phyloP scores from a whole-genome alignment of 2,113 vertebrate species.

The Rallus limicola region DNA sequence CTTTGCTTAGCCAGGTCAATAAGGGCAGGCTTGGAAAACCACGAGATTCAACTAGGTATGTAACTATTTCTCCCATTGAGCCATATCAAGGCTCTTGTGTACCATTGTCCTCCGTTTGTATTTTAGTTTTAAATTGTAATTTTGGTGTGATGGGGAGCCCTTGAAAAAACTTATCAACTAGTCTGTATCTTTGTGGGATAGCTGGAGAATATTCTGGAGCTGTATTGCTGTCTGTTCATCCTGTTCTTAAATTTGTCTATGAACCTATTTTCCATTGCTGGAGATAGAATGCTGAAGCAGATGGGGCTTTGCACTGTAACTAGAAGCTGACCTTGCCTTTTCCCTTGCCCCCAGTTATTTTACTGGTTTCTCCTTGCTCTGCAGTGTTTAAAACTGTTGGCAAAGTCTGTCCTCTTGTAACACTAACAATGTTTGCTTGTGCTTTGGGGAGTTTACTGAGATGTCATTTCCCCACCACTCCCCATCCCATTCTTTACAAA shows the following conservation, averaged over 20 bases:
- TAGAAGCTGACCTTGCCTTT: background rate
- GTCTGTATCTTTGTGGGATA: background rate
- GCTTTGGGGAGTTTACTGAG: background rate
- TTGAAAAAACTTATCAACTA: background rate
- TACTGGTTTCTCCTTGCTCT: background rate
- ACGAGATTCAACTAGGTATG: background rate
- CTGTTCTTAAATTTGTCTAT: background rate
- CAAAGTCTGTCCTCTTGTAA: background rate
- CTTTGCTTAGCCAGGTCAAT: background rate
- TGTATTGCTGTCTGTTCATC: background rate
- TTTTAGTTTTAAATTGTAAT: background rate
- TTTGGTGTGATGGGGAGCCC: background rate
- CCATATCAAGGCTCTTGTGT: background rate
- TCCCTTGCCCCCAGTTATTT: background rate
- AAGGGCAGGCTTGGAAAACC: background rate
- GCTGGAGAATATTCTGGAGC: background rate
- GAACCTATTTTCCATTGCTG: background rate
- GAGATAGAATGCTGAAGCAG: background rate
- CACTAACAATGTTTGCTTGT: background rate
- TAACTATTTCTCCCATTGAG: background rate
- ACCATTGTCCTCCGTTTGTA: background rate
- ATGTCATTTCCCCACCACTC: background rate
- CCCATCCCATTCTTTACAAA: background rate
- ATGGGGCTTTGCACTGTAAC: background rate
- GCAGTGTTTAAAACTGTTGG: background rate